A percentile compares a stretch with the other conserved stretches of the same genome.
Evolutionary conservation across 2,797 vertebrate species (phyloP).

Genomic region (Hyperoplus lanceolatus): DNA sequence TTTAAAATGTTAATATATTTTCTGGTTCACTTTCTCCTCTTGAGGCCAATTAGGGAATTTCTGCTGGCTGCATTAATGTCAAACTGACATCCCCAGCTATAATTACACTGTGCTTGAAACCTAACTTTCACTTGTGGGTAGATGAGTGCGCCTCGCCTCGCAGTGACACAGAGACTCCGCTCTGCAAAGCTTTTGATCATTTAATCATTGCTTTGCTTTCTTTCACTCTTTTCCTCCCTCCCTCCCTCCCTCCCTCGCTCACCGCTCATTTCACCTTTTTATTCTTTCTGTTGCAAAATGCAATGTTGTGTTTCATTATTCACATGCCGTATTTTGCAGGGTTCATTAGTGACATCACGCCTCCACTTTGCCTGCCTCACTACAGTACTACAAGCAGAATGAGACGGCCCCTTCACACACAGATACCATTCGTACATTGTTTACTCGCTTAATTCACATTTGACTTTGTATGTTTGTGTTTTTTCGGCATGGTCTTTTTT

Average conservation of each 20-base stretch:
- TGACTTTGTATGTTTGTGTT: slow-evolving; percentile 91
- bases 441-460: slow-evolving; percentile 91
- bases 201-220: slow-evolving; percentile 99
- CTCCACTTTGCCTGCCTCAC: slow-evolving; percentile 86
- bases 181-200: slow-evolving; percentile 99
- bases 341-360: slow-evolving; percentile 95
- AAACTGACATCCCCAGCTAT: slow-evolving; percentile 99
- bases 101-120: slow-evolving; percentile 99
- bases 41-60: slow-evolving; percentile 99
- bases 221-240: slow-evolving; percentile 88
- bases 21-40: slow-evolving; percentile 99
- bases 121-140: slow-evolving; percentile 99
- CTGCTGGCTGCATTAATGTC: slow-evolving; percentile 99
- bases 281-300: slow-evolving; percentile 96
- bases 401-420: slow-evolving; percentile 90
- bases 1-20: slow-evolving; percentile 99
- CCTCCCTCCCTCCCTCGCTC: slow-evolving; percentile 87
- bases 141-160: slow-evolving; percentile 97
- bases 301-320: slow-evolving; percentile 97
- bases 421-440: slow-evolving; percentile 91
- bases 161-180: slow-evolving; percentile 98
- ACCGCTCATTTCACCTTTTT: slow-evolving; percentile 96
- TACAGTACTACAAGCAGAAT: slow-evolving; percentile 69
- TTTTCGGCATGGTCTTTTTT: slow-evolving; percentile 55
- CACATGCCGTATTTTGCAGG: slow-evolving; percentile 91